These are phyloP conservation scores for Catharus minimus DNA, from an alignment of 2,113 vertebrate genomes.

Conservation along the genomic window DNA sequence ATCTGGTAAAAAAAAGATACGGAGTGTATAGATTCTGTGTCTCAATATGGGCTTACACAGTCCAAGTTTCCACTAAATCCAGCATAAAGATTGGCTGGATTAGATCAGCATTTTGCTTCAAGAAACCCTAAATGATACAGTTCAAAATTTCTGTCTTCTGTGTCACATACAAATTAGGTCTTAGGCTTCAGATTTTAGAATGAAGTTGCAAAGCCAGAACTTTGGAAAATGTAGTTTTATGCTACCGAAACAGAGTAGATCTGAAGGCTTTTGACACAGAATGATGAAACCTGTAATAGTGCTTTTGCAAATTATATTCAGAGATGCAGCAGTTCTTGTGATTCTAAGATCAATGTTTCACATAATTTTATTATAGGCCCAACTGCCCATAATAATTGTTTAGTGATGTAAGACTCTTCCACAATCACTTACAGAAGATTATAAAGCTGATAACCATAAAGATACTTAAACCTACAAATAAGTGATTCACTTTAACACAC, in stretches of 20 bases:
- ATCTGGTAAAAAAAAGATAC: not conserved
- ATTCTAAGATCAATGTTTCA: not conserved
- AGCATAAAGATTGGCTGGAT: not conserved
- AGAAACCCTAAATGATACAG: not conserved
- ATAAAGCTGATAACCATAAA: not conserved
- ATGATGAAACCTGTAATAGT: not conserved
- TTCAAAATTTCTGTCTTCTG: not conserved
- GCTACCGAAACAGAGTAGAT: not conserved
- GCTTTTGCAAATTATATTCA: not conserved
- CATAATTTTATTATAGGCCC: not conserved
- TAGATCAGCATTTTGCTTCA: not conserved
- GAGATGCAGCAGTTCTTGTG: not conserved
- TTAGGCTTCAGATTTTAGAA: not conserved
- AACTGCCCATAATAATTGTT: not conserved
- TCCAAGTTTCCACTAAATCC: not conserved
- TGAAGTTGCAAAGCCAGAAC: not conserved
- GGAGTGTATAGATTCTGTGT: not conserved
- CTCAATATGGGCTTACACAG: not conserved
- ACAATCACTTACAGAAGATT: not conserved
- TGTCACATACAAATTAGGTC: not conserved
- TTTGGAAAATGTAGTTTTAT: not conserved
- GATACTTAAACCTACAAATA: not conserved
- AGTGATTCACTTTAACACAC: slow-evolving; percentile 39
- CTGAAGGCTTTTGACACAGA: not conserved
- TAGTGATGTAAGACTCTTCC: not conserved